A percentile compares a stretch with the other conserved stretches of the same genome.
These are phyloP conservation scores for Palloptera scutellata DNA, from an alignment of 2,888 invertebrate species.

Conservation along the genomic window DNA sequence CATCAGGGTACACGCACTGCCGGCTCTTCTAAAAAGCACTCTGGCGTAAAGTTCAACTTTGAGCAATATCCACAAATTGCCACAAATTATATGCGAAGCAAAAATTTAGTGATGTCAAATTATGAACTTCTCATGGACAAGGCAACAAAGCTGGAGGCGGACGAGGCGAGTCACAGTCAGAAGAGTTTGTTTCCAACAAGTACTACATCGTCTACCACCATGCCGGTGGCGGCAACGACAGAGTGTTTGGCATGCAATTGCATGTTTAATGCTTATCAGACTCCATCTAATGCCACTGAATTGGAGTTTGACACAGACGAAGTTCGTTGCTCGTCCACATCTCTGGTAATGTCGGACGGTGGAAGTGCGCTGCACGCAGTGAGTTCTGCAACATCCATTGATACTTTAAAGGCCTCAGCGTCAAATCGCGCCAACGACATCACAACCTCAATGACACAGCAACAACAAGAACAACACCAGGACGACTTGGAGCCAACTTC, in stretches of 20 bases:
- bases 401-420: conserved; percentile 53
- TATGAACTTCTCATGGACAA: conserved; percentile 59
- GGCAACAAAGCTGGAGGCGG: conserved; percentile 56
- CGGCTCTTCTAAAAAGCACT: conserved; percentile 57
- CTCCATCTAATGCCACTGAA: conserved; percentile 82
- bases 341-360: conserved; percentile 11
- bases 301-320: conserved; percentile 68
- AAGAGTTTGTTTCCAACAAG: conserved; percentile 32
- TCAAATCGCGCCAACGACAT: conserved; percentile 37
- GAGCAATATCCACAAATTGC: conserved; percentile 78
- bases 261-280: conserved; percentile 71
- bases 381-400: conserved; percentile 54
- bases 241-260: conserved; percentile 66
- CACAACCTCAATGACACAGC: background rate
- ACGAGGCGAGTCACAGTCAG: conserved; percentile 38
- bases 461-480: conserved; percentile 12
- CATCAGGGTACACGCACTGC: conserved; percentile 55
- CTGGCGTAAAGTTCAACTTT: conserved; percentile 78
- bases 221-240: conserved; percentile 46
- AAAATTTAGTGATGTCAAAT: conserved; percentile 69
- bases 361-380: conserved; percentile 43
- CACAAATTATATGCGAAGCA: conserved; percentile 78
- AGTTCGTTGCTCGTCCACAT: conserved; percentile 44
- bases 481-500: background rate
- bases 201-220: conserved; percentile 29